phyloP scores from a whole-genome alignment of 2,797 vertebrate genomes.

The Poecilia wingei region DNA sequence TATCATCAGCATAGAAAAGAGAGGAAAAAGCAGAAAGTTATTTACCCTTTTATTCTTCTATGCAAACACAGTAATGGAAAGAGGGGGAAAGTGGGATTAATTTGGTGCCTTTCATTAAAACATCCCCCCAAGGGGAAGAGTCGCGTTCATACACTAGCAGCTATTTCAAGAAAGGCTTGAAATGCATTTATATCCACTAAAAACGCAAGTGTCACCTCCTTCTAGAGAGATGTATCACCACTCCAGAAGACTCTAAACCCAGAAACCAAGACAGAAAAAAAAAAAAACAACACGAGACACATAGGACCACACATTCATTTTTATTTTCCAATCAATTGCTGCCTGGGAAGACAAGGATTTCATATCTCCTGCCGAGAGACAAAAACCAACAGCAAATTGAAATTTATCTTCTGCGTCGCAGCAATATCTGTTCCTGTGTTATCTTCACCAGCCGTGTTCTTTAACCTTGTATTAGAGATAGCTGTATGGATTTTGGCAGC shows the following conservation, averaged over 20 bases:
- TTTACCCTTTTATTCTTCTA: slow-evolving; percentile 65
- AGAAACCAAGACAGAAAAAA: slow-evolving; percentile 52
- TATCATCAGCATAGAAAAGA: slow-evolving; percentile 54
- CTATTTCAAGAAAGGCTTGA: slow-evolving; percentile 73
- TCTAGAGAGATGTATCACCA: slow-evolving; percentile 64
- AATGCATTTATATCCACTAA: slow-evolving; percentile 63
- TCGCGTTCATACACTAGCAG: slow-evolving; percentile 66
- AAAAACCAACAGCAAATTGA: slow-evolving; percentile 81
- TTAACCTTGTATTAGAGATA: slow-evolving; percentile 75
- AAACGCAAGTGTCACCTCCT: slow-evolving; percentile 68
- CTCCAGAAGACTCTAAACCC: slow-evolving; percentile 54
- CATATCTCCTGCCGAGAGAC: slow-evolving; percentile 75
- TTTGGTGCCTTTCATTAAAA: slow-evolving; percentile 80
- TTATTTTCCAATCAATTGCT: slow-evolving; percentile 80
- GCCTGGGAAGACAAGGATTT: slow-evolving; percentile 76
- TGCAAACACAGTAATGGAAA: slow-evolving; percentile 64
- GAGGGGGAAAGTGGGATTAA: slow-evolving; percentile 52
- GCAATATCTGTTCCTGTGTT: slow-evolving; percentile 77
- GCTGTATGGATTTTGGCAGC: slow-evolving; percentile 60
- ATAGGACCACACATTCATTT: slow-evolving; percentile 69
- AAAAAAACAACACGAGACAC: slow-evolving; percentile 40
- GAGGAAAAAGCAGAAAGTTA: slow-evolving; percentile 58
- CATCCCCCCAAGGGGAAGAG: slow-evolving; percentile 66
- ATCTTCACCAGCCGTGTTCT: slow-evolving; percentile 70
- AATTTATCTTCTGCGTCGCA: slow-evolving; percentile 74